These are phyloP conservation scores for Agrilus cyanescens DNA, from an alignment of 2,888 invertebrate species.

Conservation along the genomic window DNA sequence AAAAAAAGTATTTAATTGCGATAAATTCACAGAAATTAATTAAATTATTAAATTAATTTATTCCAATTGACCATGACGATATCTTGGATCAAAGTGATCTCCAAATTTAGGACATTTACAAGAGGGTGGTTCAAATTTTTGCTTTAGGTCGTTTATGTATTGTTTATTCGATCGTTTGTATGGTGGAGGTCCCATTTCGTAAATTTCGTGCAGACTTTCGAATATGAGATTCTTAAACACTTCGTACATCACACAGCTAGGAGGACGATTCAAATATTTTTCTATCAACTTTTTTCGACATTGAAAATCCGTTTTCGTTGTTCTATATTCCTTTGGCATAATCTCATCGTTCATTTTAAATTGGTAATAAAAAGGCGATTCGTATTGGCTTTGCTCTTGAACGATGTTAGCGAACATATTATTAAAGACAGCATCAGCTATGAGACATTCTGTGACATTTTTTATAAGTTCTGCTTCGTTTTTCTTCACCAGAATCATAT, in stretches of 20 bases:
- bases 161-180: too few species aligned
- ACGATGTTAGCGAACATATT: constrained; percentile 21
- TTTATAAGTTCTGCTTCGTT: constrained; percentile 19
- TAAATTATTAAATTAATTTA: too few species aligned
- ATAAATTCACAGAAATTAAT: too few species aligned
- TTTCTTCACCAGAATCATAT: constrained; percentile 18
- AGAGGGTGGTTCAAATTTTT: too few species aligned
- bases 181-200: constrained; percentile 15
- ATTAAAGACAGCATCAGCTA: constrained; percentile 28
- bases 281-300: constrained; percentile 14
- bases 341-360: constrained; percentile 16
- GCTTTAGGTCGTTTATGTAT: too few species aligned
- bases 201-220: constrained; percentile 22
- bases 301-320: constrained; percentile 7
- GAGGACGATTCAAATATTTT: constrained; percentile 19
- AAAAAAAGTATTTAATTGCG: too few species aligned
- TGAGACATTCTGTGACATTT: constrained; percentile 25
- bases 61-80: too few species aligned
- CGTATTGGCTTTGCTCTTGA: constrained; percentile 12
- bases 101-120: too few species aligned
- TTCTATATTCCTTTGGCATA: neutral
- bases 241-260: constrained; percentile 17
- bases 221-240: constrained; percentile 22
- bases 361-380: constrained; percentile 24
- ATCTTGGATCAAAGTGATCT: too few species aligned